A percentile compares a stretch with the other conserved stretches of the same genome.
These are phyloP conservation scores for Arge pagana DNA, from an alignment of 2,888 invertebrate species.

Conservation along the genomic window DNA sequence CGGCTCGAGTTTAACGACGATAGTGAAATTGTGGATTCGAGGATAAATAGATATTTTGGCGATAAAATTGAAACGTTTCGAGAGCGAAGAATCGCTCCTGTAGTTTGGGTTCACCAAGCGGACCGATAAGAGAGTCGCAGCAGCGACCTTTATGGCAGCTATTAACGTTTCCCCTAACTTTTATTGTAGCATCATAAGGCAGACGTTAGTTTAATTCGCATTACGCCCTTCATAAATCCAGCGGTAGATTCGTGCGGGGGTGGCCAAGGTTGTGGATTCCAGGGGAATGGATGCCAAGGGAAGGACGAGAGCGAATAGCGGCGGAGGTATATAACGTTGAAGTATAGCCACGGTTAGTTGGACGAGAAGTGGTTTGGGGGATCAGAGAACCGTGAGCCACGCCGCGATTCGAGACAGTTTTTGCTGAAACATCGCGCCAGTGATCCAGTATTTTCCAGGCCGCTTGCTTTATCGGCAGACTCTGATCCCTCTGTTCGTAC, in stretches of 20 bases:
- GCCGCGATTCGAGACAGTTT: slow-evolving; percentile 49
- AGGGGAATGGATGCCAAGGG: slow-evolving; percentile 22
- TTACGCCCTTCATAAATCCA: slow-evolving; percentile 51
- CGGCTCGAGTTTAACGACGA: no score
- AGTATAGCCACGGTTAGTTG: slow-evolving; percentile 28
- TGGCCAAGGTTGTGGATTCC: no score
- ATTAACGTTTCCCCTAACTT: slow-evolving; percentile 28
- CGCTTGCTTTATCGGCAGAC: slow-evolving; percentile 51
- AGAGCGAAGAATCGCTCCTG: no score
- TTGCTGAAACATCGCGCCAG: slow-evolving; percentile 52
- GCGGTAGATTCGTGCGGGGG: slow-evolving; percentile 41
- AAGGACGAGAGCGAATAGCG: slow-evolving; percentile 18
- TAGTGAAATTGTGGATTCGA: no score
- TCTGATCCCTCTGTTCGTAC: slow-evolving; percentile 43
- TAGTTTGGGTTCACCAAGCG: no score
- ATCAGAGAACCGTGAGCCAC: slow-evolving; percentile 36
- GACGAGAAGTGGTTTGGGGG: slow-evolving; percentile 28
- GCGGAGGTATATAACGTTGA: slow-evolving; percentile 26
- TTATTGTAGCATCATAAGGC: slow-evolving; percentile 38
- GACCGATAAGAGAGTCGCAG: no score
- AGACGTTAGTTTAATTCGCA: slow-evolving; percentile 53
- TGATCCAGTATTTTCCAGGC: slow-evolving; percentile 55
- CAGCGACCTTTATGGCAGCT: slow-evolving; percentile 4
- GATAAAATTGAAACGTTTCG: no score
- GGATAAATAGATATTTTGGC: no score